Base-by-base conservation (phyloP, 30 jellyfish, hydroid and myxozoan genomes). In the Chironex yamaguchii region DNA sequence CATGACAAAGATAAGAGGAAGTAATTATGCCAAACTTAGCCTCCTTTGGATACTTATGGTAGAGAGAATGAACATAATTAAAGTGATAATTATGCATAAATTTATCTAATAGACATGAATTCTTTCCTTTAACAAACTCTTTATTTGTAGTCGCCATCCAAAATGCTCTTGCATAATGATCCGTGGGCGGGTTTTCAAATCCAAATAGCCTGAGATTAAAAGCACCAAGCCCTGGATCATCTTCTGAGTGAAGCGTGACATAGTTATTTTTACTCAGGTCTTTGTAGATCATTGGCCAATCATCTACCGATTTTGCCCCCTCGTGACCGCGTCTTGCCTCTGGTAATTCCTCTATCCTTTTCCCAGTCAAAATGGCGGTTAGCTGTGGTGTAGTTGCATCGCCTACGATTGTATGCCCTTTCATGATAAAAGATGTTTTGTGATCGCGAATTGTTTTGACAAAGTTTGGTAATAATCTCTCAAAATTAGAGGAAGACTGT, bases 381-480 rank as follows among this genome's bases (percentile, higher is more conserved):
- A 89, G 81, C 53, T 89, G 97, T 0, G 97, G 87, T 1, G 92
- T 34, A 17, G 97, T 89, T 34, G 81, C 97, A 63, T 89, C 97
- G 21, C 97, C 97, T 0, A 82, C 97, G 17, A 89, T 69, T 0
- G 97, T 81, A 49, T 89, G 89, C 11, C 89, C 95, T 62, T 62
- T 69, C 53, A 89, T 48, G 2, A 89, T 25, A 21, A 69, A 54
- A 12, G 88, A 28, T 9, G 27, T 35, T 30, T 51, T 27, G 42
- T 84, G 63, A 0, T 31, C 0, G 1, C 53, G n/a, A 4, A 84
- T 14, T 66, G 22, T 63, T 4, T 64, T 29, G 33, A 35, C 21
- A 2, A 87, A 24, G 36, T 42, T 32, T 33, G 87, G 93, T 81
- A 84, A n/a, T 22, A 20, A 49, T 1, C 93, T 48, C 24, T 52